Percentiles rank a stretch among this genome's conserved stretches.
Evolutionary conservation across 2,888 invertebrate species (phyloP).

Genomic region (Pseudococcus longispinus): DNA sequence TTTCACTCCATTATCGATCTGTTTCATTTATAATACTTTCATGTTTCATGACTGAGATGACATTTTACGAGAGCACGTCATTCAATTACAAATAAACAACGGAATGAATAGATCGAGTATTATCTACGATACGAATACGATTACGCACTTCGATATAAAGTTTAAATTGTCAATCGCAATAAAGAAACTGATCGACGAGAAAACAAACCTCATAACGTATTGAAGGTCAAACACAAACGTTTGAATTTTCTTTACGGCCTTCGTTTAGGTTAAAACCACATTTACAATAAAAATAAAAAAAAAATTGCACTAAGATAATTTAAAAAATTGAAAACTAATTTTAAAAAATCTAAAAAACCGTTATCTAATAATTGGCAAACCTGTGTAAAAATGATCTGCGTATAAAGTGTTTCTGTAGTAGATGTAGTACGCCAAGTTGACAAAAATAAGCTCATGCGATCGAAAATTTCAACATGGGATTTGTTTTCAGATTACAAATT

Average conservation of each 20-base stretch:
- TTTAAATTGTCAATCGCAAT: not conserved
- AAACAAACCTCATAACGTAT: not conserved
- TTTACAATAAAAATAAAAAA: not conserved
- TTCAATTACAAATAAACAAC: no score
- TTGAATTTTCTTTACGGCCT: not conserved
- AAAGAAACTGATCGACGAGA: constrained; percentile 11
- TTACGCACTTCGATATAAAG: not conserved
- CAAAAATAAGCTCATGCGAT: not conserved
- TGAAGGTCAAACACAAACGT: not conserved
- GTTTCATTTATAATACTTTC: not conserved
- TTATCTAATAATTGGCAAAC: constrained; percentile 33
- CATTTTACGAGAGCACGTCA: not conserved
- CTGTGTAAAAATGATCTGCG: constrained; percentile 16
- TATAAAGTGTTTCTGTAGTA: not conserved
- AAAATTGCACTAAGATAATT: not conserved
- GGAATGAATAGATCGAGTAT: not conserved
- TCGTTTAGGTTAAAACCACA: not conserved
- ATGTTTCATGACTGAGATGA: not conserved
- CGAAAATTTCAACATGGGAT: not conserved
- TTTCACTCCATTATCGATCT: not conserved
- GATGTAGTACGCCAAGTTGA: not conserved
- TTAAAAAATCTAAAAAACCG: not conserved
- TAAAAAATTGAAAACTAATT: not conserved
- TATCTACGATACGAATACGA: not conserved
- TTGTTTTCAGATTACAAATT: not conserved